Evolutionary conservation across 2,888 invertebrate genomes (phyloP).

Genomic region (Microplitis manilae): DNA sequence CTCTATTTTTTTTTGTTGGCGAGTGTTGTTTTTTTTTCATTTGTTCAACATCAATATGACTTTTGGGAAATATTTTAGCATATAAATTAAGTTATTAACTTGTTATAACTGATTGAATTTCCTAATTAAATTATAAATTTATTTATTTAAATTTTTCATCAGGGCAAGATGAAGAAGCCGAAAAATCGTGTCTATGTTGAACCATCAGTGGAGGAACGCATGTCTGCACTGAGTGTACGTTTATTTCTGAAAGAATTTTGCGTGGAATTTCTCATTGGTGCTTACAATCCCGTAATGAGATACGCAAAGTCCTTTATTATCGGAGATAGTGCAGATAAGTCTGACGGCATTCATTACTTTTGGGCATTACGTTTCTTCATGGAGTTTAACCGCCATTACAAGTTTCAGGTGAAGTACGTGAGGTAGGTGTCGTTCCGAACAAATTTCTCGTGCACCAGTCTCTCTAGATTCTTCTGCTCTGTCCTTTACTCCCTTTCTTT

Average conservation of each 20-base stretch:
- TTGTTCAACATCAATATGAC: neutral
- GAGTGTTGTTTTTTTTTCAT: slow-evolving; percentile 36
- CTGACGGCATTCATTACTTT: slow-evolving; percentile 94
- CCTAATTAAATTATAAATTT: neutral
- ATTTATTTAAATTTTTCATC: neutral
- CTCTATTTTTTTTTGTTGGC: slow-evolving; percentile 27
- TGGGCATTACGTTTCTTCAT: slow-evolving; percentile 97
- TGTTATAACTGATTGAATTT: neutral
- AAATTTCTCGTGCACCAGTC: neutral
- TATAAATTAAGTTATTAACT: neutral
- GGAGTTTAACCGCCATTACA: slow-evolving; percentile 94
- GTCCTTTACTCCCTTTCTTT: slow-evolving; percentile 3
- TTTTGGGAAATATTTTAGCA: neutral
- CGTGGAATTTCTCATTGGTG: slow-evolving; percentile 90
- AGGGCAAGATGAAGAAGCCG: slow-evolving; percentile 79
- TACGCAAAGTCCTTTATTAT: slow-evolving; percentile 85
- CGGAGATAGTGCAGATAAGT: slow-evolving; percentile 77
- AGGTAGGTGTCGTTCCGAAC: slow-evolving; percentile 75
- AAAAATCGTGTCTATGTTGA: slow-evolving; percentile 84
- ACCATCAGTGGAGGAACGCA: slow-evolving; percentile 76
- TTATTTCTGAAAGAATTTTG: slow-evolving; percentile 95
- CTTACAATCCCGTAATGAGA: slow-evolving; percentile 94
- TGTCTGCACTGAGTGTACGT: slow-evolving; percentile 91
- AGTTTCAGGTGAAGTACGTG: slow-evolving; percentile 89
- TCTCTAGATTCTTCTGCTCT: neutral